Base-by-base conservation (phyloP, 2,797 vertebrate genomes). In the Thunnus albacares region DNA sequence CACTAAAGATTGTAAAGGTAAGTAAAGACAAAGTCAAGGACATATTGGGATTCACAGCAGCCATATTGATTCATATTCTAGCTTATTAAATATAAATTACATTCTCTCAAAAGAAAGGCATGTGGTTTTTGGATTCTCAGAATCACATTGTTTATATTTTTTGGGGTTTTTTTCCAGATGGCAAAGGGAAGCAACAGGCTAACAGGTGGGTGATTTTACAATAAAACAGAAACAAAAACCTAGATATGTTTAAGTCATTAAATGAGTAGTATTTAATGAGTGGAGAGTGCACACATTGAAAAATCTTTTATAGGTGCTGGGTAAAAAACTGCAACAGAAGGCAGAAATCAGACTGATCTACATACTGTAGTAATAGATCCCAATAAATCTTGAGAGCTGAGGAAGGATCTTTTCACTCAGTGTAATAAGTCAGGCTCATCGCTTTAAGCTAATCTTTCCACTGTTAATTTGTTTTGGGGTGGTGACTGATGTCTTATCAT, bases 181-280 rank as follows among this genome's bases (percentile, higher is more conserved):
- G 30, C 30, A 8, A 1, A 3, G 24, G 0, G 11, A 55, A 51
- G 15, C 28, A 30, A 3, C 28, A 30, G 28, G 0, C 5, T 30
- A 87, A 87, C 47, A 59, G 66, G 91, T 93, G 70, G 49, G 85
- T 71, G 10, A 33, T 8, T 5, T 49, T 70, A 65, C 12, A 38
- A 33, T 59, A 15, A 38, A 22, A 61, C 5, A 5, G 18, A n/a
- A 22, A 22, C 22, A 1, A 15, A 57, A 67, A 14, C 18, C 0
- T 5, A 17, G 6, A 18, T 12, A 35, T 38, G 28, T 38, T 65
- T 38, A 38, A 38, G 38, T 38, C 8, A 38, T 38, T 38, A 38
- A 38, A 38, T 38, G 38, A 38, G 11, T 38, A 38, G 10, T 2
- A 6, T 33, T 33, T 33, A 33, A 33, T 33, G 38, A 18, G n/a